Conservation (phyloP, 2,797 vertebrate species). For the Falco peregrinus region DNA sequence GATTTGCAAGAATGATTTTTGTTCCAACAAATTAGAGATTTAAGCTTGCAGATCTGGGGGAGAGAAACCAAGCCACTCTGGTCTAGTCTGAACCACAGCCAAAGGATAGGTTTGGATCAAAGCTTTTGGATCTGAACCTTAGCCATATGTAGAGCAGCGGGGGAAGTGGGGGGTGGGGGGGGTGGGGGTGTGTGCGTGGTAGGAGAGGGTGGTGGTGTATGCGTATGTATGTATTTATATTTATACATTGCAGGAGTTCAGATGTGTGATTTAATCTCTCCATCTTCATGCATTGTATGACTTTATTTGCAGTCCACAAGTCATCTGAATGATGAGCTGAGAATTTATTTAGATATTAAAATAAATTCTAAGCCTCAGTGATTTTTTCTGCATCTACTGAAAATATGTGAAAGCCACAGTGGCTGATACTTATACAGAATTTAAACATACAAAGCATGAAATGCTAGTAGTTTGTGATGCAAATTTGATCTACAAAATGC, state of each 20-base stretch:
- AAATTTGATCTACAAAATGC: background rate
- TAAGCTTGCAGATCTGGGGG: background rate
- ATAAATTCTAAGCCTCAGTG: constrained; percentile 49
- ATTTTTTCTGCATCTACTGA: background rate
- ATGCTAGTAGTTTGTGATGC: background rate
- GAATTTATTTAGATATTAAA: constrained; percentile 68
- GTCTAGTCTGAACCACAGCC: background rate
- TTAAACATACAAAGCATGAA: background rate
- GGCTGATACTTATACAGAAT: constrained; percentile 14
- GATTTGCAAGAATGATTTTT: background rate
- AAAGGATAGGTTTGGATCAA: background rate
- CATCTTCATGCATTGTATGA: background rate
- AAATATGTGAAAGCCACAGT: constrained; percentile 5
- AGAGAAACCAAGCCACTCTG: background rate
- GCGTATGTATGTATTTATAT: constrained; percentile 26
- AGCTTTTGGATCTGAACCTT: background rate
- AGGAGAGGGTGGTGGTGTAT: background rate
- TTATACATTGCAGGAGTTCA: constrained; percentile 12
- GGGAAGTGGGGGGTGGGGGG: rapidly evolving
- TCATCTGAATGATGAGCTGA: constrained; percentile 37
- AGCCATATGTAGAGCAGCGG: background rate
- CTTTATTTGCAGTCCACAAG: constrained; percentile 41
- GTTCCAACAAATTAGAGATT: background rate
- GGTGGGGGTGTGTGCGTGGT: too few species aligned
- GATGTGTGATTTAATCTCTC: constrained; percentile 52